Base-by-base conservation (phyloP, 2,113 vertebrate genomes). In the Paramormyrops kingsleyae region DNA sequence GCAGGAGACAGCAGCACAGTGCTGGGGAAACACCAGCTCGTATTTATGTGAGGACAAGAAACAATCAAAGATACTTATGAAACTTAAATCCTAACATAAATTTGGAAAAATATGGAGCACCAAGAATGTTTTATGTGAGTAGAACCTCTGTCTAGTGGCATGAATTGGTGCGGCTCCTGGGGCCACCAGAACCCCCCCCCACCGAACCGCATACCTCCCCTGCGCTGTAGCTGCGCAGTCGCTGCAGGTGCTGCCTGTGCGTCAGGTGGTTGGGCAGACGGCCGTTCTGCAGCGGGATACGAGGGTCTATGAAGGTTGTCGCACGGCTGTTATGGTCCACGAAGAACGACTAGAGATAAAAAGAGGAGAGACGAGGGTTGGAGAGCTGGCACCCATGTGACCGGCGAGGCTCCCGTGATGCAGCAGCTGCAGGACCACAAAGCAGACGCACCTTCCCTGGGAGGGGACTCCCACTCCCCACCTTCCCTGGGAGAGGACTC, bases 321-420 rank as follows among this genome's bases (percentile, higher is more conserved):
- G 97, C 97, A 89, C 97, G 96, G 90, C 97, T 97, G 49, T 97
- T 98, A 93, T 97, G 97, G 93, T 97, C 97, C 91, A 97, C 97
- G 21, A 97, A 98, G 93, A 97, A 98, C 15, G 97, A 97, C 97
- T 98, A 93, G n/a, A 66, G 90, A 24, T 44, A 13, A 35, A 56
- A 27, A 89, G 24, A 17, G 2, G 12, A 44, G n/a, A 50, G 52
- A 86, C 0, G 3, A 12, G 12, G 44, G 27, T 8, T 10, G n/a
- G 50, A 56, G 0, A 87, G 42, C 74, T 10, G 74, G 35, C 19
- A 70, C 8, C 8, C 66, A 31, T 50, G 2, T 42, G 35, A 39
- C 24, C 5, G 12, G 3, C 9, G 42, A 2, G 24, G 66, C 6
- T 44, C 27, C 66, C 31, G 27, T 70, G 27, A 47, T 13, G 27